These are phyloP conservation scores for Gopherus evgoodei DNA, from an alignment of 2,113 vertebrate species.

Conservation along the genomic window DNA sequence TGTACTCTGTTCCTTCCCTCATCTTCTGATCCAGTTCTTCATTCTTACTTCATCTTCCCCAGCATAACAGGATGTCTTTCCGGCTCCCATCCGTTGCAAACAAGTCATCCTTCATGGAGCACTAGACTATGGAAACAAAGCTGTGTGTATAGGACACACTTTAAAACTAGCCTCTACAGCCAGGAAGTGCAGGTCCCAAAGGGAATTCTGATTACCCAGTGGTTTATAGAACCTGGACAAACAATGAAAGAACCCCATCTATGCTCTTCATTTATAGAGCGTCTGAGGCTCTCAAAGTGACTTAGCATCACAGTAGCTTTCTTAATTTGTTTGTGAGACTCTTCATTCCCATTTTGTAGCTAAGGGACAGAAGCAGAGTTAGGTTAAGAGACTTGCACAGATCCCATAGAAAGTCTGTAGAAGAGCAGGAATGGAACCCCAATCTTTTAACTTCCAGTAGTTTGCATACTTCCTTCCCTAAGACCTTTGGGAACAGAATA, in stretches of 20 bases:
- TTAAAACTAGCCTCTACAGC: conserved; percentile 60
- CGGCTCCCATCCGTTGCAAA: neutral
- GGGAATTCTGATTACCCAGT: neutral
- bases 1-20: neutral
- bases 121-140: neutral
- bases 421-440: neutral
- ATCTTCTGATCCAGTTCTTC: neutral
- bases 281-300: neutral
- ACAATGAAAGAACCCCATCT: neutral
- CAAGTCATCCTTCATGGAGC: neutral
- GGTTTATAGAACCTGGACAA: neutral
- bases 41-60: neutral
- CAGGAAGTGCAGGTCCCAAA: neutral
- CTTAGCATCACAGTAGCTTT: neutral
- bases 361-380: neutral
- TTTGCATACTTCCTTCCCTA: neutral
- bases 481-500: neutral
- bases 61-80: neutral
- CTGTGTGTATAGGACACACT: neutral
- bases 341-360: neutral
- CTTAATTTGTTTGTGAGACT: neutral
- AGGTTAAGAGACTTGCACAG: neutral
- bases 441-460: neutral
- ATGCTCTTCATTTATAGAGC: neutral
- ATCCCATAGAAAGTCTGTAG: neutral